Evolutionary conservation across 2,797 vertebrate genomes (phyloP), one percentile per base, ranked within the genome.

Genomic region (Adrianichthys oophorus): DNA sequence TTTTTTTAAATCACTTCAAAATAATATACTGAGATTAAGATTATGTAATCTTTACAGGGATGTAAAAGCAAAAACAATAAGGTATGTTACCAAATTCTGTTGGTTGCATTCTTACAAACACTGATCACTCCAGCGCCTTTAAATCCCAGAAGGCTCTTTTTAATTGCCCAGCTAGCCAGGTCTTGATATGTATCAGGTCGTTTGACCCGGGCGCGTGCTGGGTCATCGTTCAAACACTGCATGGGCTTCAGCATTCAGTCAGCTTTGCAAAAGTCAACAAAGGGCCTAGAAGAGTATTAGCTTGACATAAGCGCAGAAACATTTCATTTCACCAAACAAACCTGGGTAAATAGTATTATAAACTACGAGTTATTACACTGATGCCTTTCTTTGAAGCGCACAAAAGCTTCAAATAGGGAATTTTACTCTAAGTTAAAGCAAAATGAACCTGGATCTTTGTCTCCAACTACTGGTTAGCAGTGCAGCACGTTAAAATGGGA

Each of bases 221-320:
- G 62, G 78, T 79, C 79, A 78, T 80, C 64, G 65, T 62, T 86
- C 73, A 82, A 67, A 72, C 60, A 47, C 69, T 40, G 69, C 70
- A 70, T 72, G 77, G 82, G 81, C 70, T 82, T 72, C 68, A 67
- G 68, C 52, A 65, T 51, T 6, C 57, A 59, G 65, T 64, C 71
- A 76, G 65, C 65, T 82, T 74, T 64, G 71, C 69, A 67, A 66
- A 84, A 85, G 84, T 86, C 85, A 73, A 87, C 85, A 8, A 67
- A 19, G 5, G 72, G 56, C 62, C 46, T n/a, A 60, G 66, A 62
- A 50, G 62, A 68, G 72, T 41, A 18, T 64, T 19, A 41, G 60
- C 66, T 32, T 18, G 37, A 53, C 10, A 24, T 37, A 1, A 56
- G 48, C 48, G 49, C 41, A 47, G 13, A 14, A 42, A 12, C 24